Conservation (phyloP, 1,140 invertebrate species). For the Drosophila rufa region DNA sequence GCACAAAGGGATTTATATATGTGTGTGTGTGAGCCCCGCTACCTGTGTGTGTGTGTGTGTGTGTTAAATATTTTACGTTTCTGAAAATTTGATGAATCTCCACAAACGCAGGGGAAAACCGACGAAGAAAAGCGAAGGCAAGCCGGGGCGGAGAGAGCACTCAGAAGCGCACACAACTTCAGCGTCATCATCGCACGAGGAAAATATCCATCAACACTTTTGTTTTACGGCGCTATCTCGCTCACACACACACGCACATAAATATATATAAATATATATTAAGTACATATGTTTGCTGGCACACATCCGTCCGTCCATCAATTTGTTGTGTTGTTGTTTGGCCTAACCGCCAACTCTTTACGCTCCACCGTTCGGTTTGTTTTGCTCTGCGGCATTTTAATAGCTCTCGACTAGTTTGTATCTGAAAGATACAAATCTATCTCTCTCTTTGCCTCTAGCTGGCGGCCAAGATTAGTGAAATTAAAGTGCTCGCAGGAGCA, state of each 20-base stretch:
- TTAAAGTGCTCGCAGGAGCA: conserved; percentile 57
- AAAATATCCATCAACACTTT: conserved; percentile 83
- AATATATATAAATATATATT: conserved; percentile 7
- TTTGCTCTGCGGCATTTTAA: conserved; percentile 79
- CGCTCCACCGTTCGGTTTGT: conserved; percentile 48
- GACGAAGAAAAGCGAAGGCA: conserved; percentile 55
- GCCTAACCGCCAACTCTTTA: conserved; percentile 63
- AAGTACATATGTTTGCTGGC: conserved; percentile 65
- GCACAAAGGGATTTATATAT: conserved; percentile 73
- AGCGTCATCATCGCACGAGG: conserved; percentile 73
- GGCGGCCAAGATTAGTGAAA: conserved; percentile 64
- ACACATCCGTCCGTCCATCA: conserved; percentile 67
- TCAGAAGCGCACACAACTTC: conserved; percentile 53
- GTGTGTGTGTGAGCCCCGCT: conserved; percentile 3
- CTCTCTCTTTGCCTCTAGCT: conserved; percentile 23
- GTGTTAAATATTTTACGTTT: conserved; percentile 80
- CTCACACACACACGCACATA: neutral
- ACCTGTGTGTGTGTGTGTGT: conserved; percentile 42
- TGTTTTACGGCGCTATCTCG: conserved; percentile 67
- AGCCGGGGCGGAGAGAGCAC: conserved; percentile 35
- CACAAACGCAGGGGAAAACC: conserved; percentile 60
- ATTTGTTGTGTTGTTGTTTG: conserved; percentile 79
- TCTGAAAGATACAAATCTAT: conserved; percentile 71
- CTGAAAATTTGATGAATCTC: conserved; percentile 82
- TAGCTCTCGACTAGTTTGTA: conserved; percentile 75